Percentiles rank a stretch among this genome's conserved stretches.
Conservation (phyloP, 2,888 invertebrate genomes). For the Aphidoletes aphidimyza region DNA sequence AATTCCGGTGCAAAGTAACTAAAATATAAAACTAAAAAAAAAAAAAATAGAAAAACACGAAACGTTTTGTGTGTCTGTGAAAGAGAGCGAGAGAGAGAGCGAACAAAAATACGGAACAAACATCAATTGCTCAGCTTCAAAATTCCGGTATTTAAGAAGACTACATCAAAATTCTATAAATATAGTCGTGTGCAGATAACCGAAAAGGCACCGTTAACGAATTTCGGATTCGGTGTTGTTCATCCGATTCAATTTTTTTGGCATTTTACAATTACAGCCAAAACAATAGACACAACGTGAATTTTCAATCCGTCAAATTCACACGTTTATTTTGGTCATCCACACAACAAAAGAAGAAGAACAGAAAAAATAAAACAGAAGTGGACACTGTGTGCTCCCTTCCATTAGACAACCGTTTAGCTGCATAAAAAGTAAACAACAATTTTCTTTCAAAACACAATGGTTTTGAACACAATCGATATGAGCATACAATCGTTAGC, state of each 20-base stretch:
- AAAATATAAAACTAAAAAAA: not conserved
- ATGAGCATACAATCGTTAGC: conserved; percentile 68
- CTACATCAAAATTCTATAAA: not conserved
- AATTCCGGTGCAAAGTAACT: not conserved
- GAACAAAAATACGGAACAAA: not conserved
- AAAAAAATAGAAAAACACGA: not conserved
- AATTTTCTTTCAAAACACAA: conserved; percentile 19
- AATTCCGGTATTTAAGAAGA: not conserved
- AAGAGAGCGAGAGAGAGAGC: no score
- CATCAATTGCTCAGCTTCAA: not conserved
- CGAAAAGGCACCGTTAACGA: not conserved
- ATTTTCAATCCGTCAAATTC: not conserved
- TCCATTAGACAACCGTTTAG: not conserved
- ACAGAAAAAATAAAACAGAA: not conserved
- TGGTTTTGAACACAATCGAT: conserved; percentile 66
- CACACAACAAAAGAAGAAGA: not conserved
- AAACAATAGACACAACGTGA: no score
- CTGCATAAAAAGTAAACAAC: not conserved
- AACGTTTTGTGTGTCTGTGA: not conserved
- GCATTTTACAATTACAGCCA: no score
- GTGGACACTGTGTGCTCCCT: not conserved
- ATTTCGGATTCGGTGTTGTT: no score
- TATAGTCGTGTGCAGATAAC: not conserved
- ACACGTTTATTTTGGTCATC: no score
- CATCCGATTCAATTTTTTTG: no score